phyloP scores from a whole-genome alignment of 2,888 invertebrate genomes.

The Lysandra bellargus region DNA sequence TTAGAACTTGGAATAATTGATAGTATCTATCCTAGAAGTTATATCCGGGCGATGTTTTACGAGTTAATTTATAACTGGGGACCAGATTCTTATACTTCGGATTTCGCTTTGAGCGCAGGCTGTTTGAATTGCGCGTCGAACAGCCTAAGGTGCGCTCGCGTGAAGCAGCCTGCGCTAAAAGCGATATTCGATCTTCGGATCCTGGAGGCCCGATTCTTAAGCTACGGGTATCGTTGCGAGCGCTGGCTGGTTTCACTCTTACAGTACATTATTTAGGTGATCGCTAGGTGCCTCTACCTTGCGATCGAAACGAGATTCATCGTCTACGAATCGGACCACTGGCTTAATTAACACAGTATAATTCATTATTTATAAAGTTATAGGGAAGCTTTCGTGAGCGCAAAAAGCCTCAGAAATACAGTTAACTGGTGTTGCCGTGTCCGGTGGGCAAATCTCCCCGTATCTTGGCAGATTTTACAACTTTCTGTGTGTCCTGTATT shows the following conservation, averaged over 20 bases:
- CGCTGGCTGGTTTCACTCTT: too few species aligned
- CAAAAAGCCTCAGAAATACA: slow-evolving; percentile 16
- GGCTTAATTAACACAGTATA: slow-evolving; percentile 3
- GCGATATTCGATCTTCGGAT: too few species aligned
- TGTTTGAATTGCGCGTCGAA: too few species aligned
- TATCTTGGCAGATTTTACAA: background rate
- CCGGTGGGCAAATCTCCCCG: background rate
- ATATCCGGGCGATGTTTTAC: background rate
- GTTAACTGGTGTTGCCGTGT: background rate
- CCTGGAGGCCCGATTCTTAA: too few species aligned
- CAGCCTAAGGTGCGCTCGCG: too few species aligned
- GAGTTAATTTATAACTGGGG: slow-evolving; percentile 1
- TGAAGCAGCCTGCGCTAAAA: too few species aligned
- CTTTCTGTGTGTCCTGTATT: background rate
- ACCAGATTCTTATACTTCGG: background rate
- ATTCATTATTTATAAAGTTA: slow-evolving; percentile 14
- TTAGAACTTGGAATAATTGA: background rate
- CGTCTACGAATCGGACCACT: background rate
- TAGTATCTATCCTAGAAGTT: slow-evolving; percentile 4
- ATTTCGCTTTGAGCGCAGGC: background rate
- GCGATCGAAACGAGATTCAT: background rate
- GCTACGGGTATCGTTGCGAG: too few species aligned
- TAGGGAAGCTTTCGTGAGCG: slow-evolving; percentile 12
- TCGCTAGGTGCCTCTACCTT: too few species aligned
- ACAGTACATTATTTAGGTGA: too few species aligned